Conservation (phyloP, 2,888 invertebrate genomes). For the Lampropteryx suffumata region DNA sequence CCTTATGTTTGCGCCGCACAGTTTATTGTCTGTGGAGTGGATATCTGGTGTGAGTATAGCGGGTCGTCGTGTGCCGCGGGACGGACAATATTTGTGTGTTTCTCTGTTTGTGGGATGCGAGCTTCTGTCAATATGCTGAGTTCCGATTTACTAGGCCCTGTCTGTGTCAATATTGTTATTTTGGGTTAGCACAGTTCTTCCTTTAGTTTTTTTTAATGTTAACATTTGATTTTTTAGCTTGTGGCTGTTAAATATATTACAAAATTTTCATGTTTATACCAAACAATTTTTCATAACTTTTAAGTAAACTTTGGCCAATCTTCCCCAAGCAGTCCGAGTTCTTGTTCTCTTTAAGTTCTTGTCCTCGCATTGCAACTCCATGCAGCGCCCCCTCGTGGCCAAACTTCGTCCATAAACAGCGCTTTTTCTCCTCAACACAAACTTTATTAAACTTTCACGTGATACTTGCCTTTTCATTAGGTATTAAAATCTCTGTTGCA, state of each 20-base stretch:
- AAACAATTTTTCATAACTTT: neutral
- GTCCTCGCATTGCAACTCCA: slow-evolving; percentile 9
- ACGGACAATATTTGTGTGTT: slow-evolving; percentile 46
- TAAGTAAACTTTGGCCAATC: slow-evolving; percentile 11
- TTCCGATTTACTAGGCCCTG: slow-evolving; percentile 29
- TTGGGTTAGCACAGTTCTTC: slow-evolving; percentile 5
- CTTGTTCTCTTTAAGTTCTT: slow-evolving; percentile 16
- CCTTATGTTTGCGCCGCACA: slow-evolving; percentile 1
- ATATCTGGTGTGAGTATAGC: slow-evolving; percentile 37
- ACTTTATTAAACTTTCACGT: slow-evolving; percentile 48
- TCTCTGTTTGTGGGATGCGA: slow-evolving; percentile 29
- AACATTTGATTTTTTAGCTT: too few species aligned
- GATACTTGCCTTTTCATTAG: slow-evolving; percentile 45
- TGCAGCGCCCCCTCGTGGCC: slow-evolving; percentile 30
- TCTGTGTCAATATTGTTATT: slow-evolving; percentile 28
- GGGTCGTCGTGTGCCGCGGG: slow-evolving; percentile 40
- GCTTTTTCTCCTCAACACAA: slow-evolving; percentile 37
- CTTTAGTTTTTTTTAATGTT: too few species aligned
- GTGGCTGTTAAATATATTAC: too few species aligned
- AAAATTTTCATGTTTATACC: neutral
- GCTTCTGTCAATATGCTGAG: slow-evolving; percentile 34
- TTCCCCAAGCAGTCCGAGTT: slow-evolving; percentile 15
- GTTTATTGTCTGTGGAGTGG: slow-evolving; percentile 1
- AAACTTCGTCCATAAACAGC: slow-evolving; percentile 51
- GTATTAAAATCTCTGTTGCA: slow-evolving; percentile 43